Percentiles rank a stretch among this genome's conserved stretches.
phyloP scores from a whole-genome alignment of 2,797 vertebrate species.

The Clangula hyemalis region DNA sequence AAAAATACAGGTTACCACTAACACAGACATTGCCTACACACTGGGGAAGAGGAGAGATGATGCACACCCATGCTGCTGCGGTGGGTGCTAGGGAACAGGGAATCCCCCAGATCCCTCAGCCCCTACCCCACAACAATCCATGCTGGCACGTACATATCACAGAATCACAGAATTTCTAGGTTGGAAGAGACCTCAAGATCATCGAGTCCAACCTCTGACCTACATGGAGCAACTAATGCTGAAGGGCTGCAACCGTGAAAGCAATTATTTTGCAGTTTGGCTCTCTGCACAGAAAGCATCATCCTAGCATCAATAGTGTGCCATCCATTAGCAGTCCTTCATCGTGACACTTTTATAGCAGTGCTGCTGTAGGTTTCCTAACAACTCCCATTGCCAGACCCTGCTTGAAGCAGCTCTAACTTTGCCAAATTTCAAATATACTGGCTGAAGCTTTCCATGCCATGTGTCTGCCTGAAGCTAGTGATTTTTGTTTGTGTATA shows the following conservation, averaged over 20 bases:
- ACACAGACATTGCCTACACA: not conserved
- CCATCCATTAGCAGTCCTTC: slow-evolving; percentile 4
- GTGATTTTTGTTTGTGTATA: not conserved
- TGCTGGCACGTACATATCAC: not conserved
- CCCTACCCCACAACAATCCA: not conserved
- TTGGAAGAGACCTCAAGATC: too few relatives aligned
- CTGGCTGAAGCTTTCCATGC: not conserved
- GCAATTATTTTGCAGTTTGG: not conserved
- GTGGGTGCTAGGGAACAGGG: not conserved
- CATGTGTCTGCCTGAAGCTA: not conserved
- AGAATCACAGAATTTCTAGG: too few relatives aligned
- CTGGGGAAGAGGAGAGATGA: not conserved
- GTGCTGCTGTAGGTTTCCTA: not conserved
- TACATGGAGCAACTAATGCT: not conserved
- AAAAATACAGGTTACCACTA: not conserved
- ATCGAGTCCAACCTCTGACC: too few relatives aligned
- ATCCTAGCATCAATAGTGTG: not conserved
- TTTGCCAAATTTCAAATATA: not conserved
- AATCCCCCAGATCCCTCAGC: not conserved
- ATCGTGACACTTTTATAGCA: not conserved
- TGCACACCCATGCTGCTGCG: too few relatives aligned
- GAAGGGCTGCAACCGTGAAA: not conserved
- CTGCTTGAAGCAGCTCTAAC: not conserved
- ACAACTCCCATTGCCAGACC: slow-evolving; percentile 5
- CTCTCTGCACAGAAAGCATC: not conserved